Conservation (phyloP, 2,113 vertebrate species). For the Osmerus eperlanus region DNA sequence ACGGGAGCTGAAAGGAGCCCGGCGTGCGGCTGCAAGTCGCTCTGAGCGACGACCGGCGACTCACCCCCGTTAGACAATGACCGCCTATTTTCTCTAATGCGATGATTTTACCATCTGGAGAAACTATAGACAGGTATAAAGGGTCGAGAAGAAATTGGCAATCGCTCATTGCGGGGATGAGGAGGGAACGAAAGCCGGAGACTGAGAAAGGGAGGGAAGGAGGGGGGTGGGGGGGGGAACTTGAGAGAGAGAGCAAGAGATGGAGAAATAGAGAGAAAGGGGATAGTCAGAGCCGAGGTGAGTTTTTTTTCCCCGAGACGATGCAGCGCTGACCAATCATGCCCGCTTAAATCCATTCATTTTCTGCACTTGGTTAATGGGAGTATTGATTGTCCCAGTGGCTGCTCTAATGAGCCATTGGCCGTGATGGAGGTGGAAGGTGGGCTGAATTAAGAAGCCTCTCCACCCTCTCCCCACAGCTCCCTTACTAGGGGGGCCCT, state of each 20-base stretch:
- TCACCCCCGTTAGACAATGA: not conserved
- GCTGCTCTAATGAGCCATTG: slow-evolving; percentile 50
- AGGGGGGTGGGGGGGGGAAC: not conserved
- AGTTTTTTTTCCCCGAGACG: slow-evolving; percentile 12
- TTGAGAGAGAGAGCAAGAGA: not conserved
- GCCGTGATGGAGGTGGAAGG: slow-evolving; percentile 39
- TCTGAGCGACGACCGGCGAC: not conserved
- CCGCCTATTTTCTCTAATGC: not conserved
- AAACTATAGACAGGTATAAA: not conserved
- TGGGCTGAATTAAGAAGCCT: slow-evolving; percentile 45
- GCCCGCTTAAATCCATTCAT: slow-evolving; percentile 35
- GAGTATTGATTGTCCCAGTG: slow-evolving; percentile 51
- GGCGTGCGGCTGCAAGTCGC: not conserved
- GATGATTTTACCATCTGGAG: not conserved
- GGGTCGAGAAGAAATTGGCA: not conserved
- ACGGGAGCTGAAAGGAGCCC: not conserved
- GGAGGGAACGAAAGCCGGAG: not conserved
- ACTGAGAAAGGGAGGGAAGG: not conserved
- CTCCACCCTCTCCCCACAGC: slow-evolving; percentile 6
- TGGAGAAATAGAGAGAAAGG: slow-evolving; percentile 5
- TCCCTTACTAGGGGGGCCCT: slow-evolving; percentile 32
- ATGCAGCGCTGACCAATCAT: slow-evolving; percentile 28
- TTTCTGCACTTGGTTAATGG: slow-evolving; percentile 54
- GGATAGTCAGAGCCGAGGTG: not conserved
- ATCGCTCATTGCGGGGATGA: not conserved